Evolutionary conservation across 2,888 invertebrate genomes (phyloP).

Genomic region (Spilarctia lutea): DNA sequence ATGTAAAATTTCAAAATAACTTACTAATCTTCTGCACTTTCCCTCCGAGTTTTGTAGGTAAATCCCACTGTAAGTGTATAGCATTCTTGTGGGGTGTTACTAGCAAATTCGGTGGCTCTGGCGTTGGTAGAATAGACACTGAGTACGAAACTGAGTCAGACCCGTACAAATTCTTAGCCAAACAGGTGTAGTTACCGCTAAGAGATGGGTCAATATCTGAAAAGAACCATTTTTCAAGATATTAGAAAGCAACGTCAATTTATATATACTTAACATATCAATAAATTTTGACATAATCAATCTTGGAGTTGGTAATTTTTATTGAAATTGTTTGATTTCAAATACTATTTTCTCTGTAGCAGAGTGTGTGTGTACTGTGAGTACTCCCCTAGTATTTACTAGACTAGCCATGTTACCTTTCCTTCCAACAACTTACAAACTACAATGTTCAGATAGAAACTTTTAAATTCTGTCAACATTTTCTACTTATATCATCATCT

Average conservation of each 20-base stretch:
- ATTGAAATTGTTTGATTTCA: no score
- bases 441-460: background rate
- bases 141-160: conserved; percentile 93
- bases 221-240: conserved; percentile 20
- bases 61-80: conserved; percentile 88
- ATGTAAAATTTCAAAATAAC: no score
- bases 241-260: no score
- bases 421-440: background rate
- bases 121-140: conserved; percentile 91
- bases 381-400: background rate
- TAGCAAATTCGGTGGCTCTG: conserved; percentile 89
- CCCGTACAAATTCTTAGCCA: conserved; percentile 94
- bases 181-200: conserved; percentile 93
- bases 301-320: no score
- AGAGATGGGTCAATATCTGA: conserved; percentile 90
- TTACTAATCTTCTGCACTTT: conserved; percentile 76
- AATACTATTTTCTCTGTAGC: background rate
- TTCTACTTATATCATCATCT: background rate
- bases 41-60: conserved; percentile 68
- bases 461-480: background rate
- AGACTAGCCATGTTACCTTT: background rate
- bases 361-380: no score
- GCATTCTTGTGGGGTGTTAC: conserved; percentile 79
- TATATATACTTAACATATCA: no score
- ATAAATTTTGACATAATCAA: no score